phyloP scores from a whole-genome alignment of 2,797 vertebrate species.

The Leptodactylus fallax region DNA sequence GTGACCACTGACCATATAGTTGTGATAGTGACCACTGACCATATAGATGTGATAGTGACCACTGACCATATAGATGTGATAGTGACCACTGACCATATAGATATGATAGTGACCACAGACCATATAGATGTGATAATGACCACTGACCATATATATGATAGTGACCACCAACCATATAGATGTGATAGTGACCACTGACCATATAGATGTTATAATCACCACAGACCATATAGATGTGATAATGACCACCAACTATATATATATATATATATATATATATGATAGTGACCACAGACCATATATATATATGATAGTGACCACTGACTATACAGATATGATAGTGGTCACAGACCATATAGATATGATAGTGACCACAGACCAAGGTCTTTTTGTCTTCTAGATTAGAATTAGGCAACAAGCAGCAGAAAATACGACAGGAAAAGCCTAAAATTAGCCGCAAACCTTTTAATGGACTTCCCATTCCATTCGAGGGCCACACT shows the following conservation, averaged over 20 bases:
- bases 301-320: constrained; percentile 29
- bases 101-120: no score
- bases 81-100: no score
- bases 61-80: no score
- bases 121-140: no score
- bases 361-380: constrained; percentile 21
- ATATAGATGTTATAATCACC: no score
- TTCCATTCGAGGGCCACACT: constrained; percentile 15
- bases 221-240: no score
- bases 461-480: constrained; percentile 46
- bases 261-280: constrained; percentile 22
- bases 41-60: no score
- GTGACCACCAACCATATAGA: no score
- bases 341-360: constrained; percentile 9
- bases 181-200: no score
- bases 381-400: constrained; percentile 1
- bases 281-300: constrained; percentile 7
- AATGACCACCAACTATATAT: neutral
- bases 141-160: no score
- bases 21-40: no score
- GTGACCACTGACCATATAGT: no score
- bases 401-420: constrained; percentile 15
- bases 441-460: constrained; percentile 45
- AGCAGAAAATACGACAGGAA: constrained; percentile 15
- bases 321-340: constrained; percentile 38